phyloP scores from a whole-genome alignment of 1,140 invertebrate species.

The Nasonia longicornis region DNA sequence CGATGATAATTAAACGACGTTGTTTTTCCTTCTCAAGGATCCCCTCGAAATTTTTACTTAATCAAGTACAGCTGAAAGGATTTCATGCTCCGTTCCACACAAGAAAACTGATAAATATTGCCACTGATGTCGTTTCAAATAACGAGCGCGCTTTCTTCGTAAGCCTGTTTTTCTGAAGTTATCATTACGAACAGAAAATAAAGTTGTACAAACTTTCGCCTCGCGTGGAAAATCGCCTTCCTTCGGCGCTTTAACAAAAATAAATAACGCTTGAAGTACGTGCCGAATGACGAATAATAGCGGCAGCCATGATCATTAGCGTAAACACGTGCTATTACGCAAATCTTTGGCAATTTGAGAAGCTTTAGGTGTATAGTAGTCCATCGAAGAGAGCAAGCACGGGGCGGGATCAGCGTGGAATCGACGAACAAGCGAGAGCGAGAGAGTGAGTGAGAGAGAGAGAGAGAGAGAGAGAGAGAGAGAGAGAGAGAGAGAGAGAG shows the following conservation, averaged over 20 bases:
- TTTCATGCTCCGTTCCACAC: no score
- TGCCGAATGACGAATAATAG: not conserved
- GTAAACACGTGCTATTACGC: not conserved
- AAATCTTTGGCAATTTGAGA: not conserved
- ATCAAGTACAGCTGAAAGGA: not conserved
- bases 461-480: constrained; percentile 42
- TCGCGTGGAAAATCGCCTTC: no score
- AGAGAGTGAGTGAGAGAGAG: not conserved
- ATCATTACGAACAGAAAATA: no score
- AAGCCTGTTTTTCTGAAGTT: no score
- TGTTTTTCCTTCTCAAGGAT: not conserved
- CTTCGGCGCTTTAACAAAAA: not conserved
- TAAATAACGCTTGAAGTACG: not conserved
- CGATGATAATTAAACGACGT: constrained; percentile 48
- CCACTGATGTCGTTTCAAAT: no score
- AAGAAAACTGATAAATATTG: not conserved
- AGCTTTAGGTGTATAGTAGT: not conserved
- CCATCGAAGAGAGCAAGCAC: not conserved
- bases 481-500: constrained; percentile 39
- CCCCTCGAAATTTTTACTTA: not conserved
- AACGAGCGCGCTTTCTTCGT: no score
- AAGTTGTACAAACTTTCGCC: no score
- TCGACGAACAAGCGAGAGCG: constrained; percentile 25
- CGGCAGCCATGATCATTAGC: not conserved
- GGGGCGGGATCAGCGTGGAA: not conserved